Base-by-base conservation (phyloP, 2,797 vertebrate genomes). In the Alcedo quadribrachys region DNA sequence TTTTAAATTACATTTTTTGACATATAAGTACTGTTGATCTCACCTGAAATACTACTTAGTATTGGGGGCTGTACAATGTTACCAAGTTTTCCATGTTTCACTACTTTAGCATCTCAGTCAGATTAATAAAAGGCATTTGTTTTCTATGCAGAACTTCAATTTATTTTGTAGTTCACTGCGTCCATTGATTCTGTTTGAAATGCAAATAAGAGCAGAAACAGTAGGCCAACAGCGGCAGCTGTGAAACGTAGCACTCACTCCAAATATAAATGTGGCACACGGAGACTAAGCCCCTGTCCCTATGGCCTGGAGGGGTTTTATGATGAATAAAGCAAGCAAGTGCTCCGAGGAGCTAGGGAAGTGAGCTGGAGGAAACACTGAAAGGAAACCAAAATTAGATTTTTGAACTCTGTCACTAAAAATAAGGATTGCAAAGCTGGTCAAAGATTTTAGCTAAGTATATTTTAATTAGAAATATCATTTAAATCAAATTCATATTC, bases 121-220 rank as follows among this genome's bases (percentile, higher is more conserved):
- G 57, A 74, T 88, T 92, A 75, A 70, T 93, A 90, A 90, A 88
- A 84, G 50, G 24, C 50, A 35, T 94, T 96, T 51, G 50, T 86
- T 95, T 94, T 93, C 79, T 85, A 22, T 58, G 73, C 62, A 91
- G 58, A 93, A 82, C 66, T 93, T 86, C 21, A 67, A 67, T 93
- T 95, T 95, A 79, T 92, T 95, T 93, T 89, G 89, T 92, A 92
- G 81, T 91, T 92, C 58, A 62, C 93, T 94, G 85, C 62, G 94
- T 92, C 90, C 71, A 91, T 90, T 80, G 91, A 85, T 80, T 81
- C 55, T 88, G 50, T 92, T 96, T 96, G 93, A 95, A 96, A 97
- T 95, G 94, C 92, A 97, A 91, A 95, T 96, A 84, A 77, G 58
- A 85, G 61, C 73, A 89, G 87, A 92, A 92, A 45, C 0, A 5